Percentiles rank a stretch among this genome's conserved stretches.
Evolutionary conservation across 1,140 invertebrate genomes (phyloP).

Genomic region (Bombus pyrosoma): DNA sequence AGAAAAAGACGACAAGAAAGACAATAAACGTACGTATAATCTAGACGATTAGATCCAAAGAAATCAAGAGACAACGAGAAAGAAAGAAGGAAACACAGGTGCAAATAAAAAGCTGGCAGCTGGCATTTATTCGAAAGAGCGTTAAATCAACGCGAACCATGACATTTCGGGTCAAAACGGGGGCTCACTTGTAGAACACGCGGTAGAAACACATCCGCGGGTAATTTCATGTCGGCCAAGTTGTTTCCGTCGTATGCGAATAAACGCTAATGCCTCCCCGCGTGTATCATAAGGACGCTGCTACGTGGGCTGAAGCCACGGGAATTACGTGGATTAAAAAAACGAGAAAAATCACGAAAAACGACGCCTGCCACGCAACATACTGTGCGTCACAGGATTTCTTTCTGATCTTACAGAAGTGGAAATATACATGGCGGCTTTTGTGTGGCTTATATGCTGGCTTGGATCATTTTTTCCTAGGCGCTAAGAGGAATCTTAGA

Average conservation of each 20-base stretch:
- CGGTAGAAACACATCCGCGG: conserved; percentile 14
- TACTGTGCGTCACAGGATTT: too few species aligned
- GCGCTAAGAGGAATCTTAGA: too few species aligned
- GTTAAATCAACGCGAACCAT: conserved; percentile 16
- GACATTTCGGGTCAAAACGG: conserved; percentile 29
- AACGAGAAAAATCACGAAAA: not conserved
- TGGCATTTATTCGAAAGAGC: not conserved
- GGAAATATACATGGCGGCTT: too few species aligned
- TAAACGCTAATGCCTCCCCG: conserved; percentile 23
- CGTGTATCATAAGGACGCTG: conserved; percentile 12
- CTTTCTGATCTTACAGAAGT: too few species aligned
- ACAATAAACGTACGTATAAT: too few species aligned
- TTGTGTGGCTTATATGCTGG: too few species aligned
- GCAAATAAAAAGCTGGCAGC: not conserved
- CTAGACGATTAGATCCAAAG: too few species aligned
- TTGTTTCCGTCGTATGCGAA: conserved; percentile 25
- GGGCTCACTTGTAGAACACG: conserved; percentile 19
- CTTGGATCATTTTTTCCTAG: too few species aligned
- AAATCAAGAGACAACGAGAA: too few species aligned
- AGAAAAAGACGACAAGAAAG: not conserved
- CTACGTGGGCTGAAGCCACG: too few species aligned
- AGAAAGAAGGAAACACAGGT: not conserved
- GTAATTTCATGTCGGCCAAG: conserved; percentile 34
- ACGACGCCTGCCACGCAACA: too few species aligned
- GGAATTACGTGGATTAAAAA: not conserved